phyloP scores from a whole-genome alignment of 2,113 vertebrate species.

The Ictalurus furcatus region DNA sequence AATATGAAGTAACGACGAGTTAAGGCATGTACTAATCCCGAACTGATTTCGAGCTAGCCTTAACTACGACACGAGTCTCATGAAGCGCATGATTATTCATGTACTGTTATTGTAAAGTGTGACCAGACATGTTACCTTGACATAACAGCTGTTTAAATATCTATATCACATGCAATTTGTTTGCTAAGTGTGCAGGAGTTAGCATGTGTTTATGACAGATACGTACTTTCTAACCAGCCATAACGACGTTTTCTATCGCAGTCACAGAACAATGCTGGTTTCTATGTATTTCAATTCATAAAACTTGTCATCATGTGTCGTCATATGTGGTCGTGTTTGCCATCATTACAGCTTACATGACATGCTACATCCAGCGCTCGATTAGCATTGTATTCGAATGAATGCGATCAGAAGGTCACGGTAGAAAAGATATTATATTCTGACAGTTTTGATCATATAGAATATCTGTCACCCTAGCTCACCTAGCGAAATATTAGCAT shows the following conservation, averaged over 20 bases:
- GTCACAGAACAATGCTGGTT: neutral
- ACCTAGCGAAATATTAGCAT: neutral
- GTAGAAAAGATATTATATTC: neutral
- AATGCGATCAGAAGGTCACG: neutral
- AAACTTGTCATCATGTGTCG: neutral
- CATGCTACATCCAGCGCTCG: neutral
- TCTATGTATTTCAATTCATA: neutral
- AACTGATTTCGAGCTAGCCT: no score
- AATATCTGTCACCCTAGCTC: neutral
- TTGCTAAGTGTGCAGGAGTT: neutral
- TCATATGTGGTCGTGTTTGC: neutral
- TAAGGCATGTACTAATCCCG: no score
- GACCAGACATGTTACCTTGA: neutral
- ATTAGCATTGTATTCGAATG: neutral
- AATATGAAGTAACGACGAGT: no score
- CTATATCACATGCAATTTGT: neutral
- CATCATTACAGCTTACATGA: neutral
- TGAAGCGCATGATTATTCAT: no score
- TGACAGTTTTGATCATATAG: neutral
- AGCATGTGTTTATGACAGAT: neutral
- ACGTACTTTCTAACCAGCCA: neutral
- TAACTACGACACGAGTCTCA: no score
- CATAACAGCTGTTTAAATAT: neutral
- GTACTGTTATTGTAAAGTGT: no score
- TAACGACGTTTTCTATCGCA: no score